phyloP scores from a whole-genome alignment of 2,888 invertebrate genomes.

The Ectemnius lituratus region DNA sequence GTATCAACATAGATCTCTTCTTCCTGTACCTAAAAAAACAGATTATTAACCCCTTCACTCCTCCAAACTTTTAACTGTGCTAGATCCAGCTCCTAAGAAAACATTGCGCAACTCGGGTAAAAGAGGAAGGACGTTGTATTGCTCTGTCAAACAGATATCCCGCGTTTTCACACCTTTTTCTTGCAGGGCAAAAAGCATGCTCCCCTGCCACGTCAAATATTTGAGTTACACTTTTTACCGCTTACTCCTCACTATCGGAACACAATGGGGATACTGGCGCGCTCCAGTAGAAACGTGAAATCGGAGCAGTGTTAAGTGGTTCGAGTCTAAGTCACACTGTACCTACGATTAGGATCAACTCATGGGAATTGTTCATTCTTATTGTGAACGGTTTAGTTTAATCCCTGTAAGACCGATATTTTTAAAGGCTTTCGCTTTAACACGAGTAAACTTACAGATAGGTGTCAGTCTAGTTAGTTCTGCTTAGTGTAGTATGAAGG shows the following conservation, averaged over 20 bases:
- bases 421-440: no score
- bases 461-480: no score
- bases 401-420: no score
- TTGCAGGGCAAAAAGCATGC: neutral
- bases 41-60: neutral
- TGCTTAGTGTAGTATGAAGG: no score
- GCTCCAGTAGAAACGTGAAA: neutral
- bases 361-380: no score
- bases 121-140: slow-evolving; percentile 3
- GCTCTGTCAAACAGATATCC: neutral
- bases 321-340: neutral
- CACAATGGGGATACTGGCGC: neutral
- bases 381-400: no score
- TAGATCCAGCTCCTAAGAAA: slow-evolving; percentile 15
- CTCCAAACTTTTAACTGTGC: no score
- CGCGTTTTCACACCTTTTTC: slow-evolving; percentile 20
- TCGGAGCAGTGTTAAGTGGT: neutral
- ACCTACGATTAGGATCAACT: no score
- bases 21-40: slow-evolving; percentile 3
- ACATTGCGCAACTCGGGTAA: neutral
- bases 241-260: neutral
- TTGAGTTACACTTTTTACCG: slow-evolving; percentile 3
- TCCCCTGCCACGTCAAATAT: slow-evolving; percentile 14
- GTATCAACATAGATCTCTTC: neutral
- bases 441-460: no score